Percentiles rank a stretch among this genome's conserved stretches.
phyloP scores from a whole-genome alignment of 2,888 invertebrate species.

The Arrhopalites spinosus region DNA sequence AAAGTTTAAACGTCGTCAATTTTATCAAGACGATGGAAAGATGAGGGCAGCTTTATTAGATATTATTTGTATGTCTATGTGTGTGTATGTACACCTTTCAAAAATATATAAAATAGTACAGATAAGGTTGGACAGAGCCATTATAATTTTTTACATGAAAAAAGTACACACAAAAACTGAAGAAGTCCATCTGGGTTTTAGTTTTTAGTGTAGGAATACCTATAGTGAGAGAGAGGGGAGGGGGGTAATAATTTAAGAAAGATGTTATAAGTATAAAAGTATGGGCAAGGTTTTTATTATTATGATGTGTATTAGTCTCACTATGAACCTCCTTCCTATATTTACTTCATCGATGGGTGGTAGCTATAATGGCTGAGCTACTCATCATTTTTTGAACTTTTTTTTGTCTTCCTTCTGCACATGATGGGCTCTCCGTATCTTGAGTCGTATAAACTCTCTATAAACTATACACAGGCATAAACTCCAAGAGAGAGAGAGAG shows the following conservation, averaged over 20 bases:
- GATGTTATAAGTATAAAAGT: neutral
- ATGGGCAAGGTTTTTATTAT: neutral
- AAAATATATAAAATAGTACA: no score
- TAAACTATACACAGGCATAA: no score
- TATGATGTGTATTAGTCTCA: slow-evolving; percentile 1
- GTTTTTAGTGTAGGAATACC: no score
- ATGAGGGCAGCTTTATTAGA: slow-evolving; percentile 5
- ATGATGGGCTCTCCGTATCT: neutral
- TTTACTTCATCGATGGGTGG: slow-evolving; percentile 21
- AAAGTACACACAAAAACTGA: no score
- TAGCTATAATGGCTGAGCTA: slow-evolving; percentile 11
- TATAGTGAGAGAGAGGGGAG: neutral
- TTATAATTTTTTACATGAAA: no score
- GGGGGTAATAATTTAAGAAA: neutral
- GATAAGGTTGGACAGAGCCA: no score
- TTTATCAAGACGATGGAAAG: neutral
- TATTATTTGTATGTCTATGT: neutral
- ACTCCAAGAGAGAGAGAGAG: no score
- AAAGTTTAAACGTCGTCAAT: no score
- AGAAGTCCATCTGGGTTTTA: no score
- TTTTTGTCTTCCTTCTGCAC: slow-evolving; percentile 16
- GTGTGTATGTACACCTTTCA: neutral
- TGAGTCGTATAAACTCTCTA: no score
- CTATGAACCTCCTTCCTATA: neutral
- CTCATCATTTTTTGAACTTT: slow-evolving; percentile 27